These are phyloP conservation scores for Carassius auratus DNA, from an alignment of 2,113 vertebrate species.

Conservation along the genomic window DNA sequence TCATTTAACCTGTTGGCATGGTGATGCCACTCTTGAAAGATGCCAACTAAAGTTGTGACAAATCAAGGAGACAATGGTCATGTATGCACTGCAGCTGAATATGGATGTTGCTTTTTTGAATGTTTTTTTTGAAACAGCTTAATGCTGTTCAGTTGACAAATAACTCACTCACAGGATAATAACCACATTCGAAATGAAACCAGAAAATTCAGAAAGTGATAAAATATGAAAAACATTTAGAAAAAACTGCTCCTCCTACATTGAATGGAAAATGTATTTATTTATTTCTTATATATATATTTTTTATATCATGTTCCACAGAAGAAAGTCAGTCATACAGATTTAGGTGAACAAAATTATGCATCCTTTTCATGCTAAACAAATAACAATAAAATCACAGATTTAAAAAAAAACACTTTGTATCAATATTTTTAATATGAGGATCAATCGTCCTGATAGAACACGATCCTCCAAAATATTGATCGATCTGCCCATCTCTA, in stretches of 20 bases:
- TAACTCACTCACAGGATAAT: not conserved
- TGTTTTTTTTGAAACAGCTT: no score
- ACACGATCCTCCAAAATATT: no score
- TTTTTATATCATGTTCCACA: not conserved
- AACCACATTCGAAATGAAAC: not conserved
- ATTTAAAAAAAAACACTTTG: no score
- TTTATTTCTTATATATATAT: no score
- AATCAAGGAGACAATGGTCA: conserved; percentile 62
- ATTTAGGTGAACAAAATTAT: not conserved
- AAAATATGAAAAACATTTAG: no score
- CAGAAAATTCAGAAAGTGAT: no score
- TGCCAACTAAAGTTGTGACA: conserved; percentile 84
- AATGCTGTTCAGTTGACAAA: not conserved
- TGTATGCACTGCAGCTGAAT: not conserved
- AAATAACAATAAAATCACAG: not conserved
- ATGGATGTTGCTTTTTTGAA: not conserved
- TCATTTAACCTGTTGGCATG: conserved; percentile 86
- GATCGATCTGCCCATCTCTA: no score
- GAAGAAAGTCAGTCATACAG: not conserved
- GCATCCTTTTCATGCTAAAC: not conserved
- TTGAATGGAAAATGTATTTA: no score
- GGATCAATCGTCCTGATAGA: no score
- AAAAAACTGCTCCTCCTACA: no score
- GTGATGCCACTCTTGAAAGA: conserved; percentile 81
- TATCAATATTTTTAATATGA: no score